Percentiles rank a stretch among this genome's conserved stretches.
Evolutionary conservation across 2,797 vertebrate species (phyloP).

Genomic region (Vespertilio murinus): DNA sequence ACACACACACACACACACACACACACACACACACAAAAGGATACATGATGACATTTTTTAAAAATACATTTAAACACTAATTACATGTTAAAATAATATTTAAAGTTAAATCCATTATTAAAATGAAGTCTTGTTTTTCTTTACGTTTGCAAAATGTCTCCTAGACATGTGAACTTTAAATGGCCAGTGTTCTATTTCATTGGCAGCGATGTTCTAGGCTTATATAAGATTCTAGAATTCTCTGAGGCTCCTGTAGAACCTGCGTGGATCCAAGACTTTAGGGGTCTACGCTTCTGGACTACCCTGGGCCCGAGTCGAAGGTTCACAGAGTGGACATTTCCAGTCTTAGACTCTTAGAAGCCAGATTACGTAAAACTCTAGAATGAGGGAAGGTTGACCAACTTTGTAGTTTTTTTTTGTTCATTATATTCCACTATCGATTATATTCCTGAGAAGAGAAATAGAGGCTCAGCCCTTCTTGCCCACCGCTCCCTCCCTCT

Average conservation of each 20-base stretch:
- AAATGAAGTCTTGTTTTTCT: background rate
- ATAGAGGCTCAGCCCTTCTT: background rate
- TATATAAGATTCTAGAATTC: background rate
- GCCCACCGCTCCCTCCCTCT: background rate
- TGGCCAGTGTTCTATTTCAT: accelerated
- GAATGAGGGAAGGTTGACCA: background rate
- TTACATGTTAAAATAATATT: background rate
- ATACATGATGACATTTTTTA: background rate
- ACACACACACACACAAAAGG: background rate
- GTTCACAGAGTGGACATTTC: background rate
- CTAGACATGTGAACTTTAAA: background rate
- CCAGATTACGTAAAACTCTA: background rate
- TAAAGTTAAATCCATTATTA: background rate
- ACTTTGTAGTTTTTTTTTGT: background rate
- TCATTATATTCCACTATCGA: too few relatives aligned
- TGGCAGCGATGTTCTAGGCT: background rate
- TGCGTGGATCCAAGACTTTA: background rate
- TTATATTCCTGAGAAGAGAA: background rate
- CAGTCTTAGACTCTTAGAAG: background rate
- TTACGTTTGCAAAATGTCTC: background rate
- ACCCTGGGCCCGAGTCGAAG: background rate
- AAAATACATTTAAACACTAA: background rate
- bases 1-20: background rate
- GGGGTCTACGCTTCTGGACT: background rate
- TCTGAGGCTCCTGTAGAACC: background rate